Evolutionary conservation across 2,797 vertebrate genomes (phyloP), one percentile per base, ranked within the genome.

Genomic region (Manis javanica): DNA sequence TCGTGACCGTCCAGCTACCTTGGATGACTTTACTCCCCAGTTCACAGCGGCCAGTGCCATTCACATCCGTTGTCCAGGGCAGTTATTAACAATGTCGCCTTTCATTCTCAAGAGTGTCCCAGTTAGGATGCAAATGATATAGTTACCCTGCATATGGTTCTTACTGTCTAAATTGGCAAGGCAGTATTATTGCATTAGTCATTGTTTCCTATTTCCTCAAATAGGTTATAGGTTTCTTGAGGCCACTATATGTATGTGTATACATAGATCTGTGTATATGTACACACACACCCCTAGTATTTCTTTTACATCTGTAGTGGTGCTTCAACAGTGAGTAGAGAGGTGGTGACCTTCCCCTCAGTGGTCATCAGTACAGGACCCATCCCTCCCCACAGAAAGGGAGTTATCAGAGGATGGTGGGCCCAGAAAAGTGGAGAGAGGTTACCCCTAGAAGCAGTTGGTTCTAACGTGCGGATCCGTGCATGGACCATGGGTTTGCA

Each of bases 181-280:
- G 24, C 19, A 77, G 11, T 51, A 24, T 79, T 90, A 79, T 31
- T 85, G 7, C 10, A 66, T 71, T 91, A 31, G 57, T 79, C 79
- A 87, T 81, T 24, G 75, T 59, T 93, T 92, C 75, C n/a, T 4
- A 14, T 85, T 93, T 91, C 92, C 92, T 81, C 68, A 95, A 81
- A 71, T 29, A 24, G 83, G 19, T 77, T 29, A 7, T 42, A 29
- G 55, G 78, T 68, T 90, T 94, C 46, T 79, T 37, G 96, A 79
- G 82, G 37, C 29, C 26, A 26, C 69, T 94, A 5, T 69, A 2
- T 34, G 3, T 15, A 42, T 26, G 3, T 3, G 7, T 37, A 4
- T 18, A 10, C 81, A 1, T 89, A 68, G 49, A 69, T 83, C 18
- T 37, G 1, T 51, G 34, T 34, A 7, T 16, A 8, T 82, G 37